phyloP scores from a whole-genome alignment of 2,113 vertebrate species.

The Chamaea fasciata region DNA sequence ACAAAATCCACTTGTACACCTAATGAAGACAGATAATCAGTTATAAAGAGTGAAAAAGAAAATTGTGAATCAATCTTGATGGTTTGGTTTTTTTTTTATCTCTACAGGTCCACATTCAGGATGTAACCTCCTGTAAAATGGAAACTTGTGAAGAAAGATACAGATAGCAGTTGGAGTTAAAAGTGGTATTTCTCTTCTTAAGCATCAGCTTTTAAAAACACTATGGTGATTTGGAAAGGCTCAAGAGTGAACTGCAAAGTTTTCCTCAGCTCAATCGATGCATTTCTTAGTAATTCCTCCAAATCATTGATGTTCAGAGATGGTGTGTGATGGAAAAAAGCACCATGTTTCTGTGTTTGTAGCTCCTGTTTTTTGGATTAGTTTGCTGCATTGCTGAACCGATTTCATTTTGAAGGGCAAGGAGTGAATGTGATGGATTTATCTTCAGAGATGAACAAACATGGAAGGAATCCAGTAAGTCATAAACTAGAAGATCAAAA shows the following conservation, averaged over 20 bases:
- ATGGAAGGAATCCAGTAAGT: conserved; percentile 93
- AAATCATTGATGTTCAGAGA: conserved; percentile 71
- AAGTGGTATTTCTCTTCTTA: conserved; percentile 43
- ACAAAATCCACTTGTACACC: neutral
- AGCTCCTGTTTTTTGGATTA: conserved; percentile 70
- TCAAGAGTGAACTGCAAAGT: conserved; percentile 54
- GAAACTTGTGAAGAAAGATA: conserved; percentile 67
- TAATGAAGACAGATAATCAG: neutral
- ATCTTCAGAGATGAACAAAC: conserved; percentile 89
- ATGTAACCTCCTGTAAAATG: conserved; percentile 71
- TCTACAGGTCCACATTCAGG: conserved; percentile 73
- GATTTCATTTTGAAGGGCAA: conserved; percentile 68
- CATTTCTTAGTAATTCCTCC: conserved; percentile 61
- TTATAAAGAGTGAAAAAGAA: neutral
- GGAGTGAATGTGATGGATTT: conserved; percentile 89
- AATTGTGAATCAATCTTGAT: neutral
- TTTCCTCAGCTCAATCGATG: conserved; percentile 50
- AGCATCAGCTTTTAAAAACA: conserved; percentile 53
- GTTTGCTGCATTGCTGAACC: conserved; percentile 75
- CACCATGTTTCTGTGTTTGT: conserved; percentile 70
- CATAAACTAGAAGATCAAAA: conserved; percentile 99
- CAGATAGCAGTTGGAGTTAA: conserved; percentile 71
- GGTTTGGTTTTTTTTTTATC: conserved; percentile 37
- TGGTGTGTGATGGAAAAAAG: conserved; percentile 78
- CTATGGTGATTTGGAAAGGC: conserved; percentile 75